A percentile compares a stretch with the other conserved stretches of the same genome.
Evolutionary conservation across 2,797 vertebrate genomes (phyloP).

Genomic region (Neomorphus geoffroyi): DNA sequence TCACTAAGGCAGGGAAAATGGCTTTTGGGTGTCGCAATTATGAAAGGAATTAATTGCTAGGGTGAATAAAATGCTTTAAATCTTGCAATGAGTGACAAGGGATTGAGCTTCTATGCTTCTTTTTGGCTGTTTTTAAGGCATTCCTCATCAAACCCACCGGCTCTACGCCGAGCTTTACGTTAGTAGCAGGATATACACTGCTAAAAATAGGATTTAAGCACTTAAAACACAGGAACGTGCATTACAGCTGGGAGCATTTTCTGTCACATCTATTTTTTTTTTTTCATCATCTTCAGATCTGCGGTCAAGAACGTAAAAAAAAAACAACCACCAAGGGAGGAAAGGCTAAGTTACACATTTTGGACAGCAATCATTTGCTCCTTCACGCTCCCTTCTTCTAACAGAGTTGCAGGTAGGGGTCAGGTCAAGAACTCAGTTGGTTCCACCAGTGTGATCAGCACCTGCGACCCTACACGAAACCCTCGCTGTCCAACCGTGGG

Average conservation of each 20-base stretch:
- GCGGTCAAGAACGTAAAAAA: background rate
- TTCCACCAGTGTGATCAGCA: background rate
- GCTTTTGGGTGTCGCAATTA: background rate
- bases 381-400: background rate
- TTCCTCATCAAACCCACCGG: constrained; percentile 31
- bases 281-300: background rate
- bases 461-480: background rate
- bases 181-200: constrained; percentile 26
- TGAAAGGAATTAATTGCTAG: background rate
- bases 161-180: background rate
- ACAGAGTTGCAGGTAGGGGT: background rate
- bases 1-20: background rate
- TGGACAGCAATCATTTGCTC: background rate
- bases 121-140: constrained; percentile 55
- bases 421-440: background rate
- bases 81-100: constrained; percentile 22
- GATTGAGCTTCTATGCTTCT: background rate
- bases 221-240: background rate
- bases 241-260: background rate
- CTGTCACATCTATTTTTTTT: background rate
- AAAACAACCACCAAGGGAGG: background rate
- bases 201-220: constrained; percentile 31
- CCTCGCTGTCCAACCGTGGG: background rate
- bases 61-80: constrained; percentile 10
- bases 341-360: background rate